phyloP scores from a whole-genome alignment of 2,888 invertebrate species.

The Drosophila lutescens region DNA sequence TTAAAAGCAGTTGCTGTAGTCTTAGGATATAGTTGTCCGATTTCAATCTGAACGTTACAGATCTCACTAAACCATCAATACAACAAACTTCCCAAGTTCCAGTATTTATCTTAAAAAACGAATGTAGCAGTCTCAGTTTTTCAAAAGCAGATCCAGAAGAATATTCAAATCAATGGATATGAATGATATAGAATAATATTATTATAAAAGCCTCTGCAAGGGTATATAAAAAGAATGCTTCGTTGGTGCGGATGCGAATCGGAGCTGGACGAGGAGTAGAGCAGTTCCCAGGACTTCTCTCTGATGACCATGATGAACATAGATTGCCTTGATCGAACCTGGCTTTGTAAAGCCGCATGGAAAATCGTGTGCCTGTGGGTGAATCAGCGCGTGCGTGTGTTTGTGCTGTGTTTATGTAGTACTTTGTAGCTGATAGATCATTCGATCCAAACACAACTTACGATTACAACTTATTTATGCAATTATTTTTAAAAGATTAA shows the following conservation, averaged over 20 bases:
- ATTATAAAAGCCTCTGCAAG: constrained; percentile 1
- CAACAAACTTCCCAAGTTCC: background rate
- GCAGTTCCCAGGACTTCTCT: constrained; percentile 6
- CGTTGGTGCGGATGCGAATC: background rate
- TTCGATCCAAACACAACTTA: constrained; percentile 49
- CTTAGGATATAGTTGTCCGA: background rate
- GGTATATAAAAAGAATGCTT: background rate
- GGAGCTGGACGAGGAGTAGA: constrained; percentile 3
- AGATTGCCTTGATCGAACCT: constrained; percentile 39
- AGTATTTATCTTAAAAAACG: background rate
- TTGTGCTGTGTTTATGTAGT: constrained; percentile 24
- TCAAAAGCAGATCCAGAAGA: background rate
- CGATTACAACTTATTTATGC: constrained; percentile 56
- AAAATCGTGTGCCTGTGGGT: constrained; percentile 19
- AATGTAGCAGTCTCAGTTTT: too few species aligned
- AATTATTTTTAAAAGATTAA: constrained; percentile 39
- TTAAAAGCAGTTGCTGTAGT: background rate
- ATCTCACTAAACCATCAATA: background rate
- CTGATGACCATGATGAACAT: constrained; percentile 17
- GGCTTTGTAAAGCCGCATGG: constrained; percentile 11
- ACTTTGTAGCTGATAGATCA: constrained; percentile 41
- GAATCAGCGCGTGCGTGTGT: constrained; percentile 3
- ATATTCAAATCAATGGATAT: background rate
- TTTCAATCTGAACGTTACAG: background rate
- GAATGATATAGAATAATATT: background rate